A percentile compares a stretch with the other conserved stretches of the same genome.
Evolutionary conservation across 2,888 invertebrate genomes (phyloP).

Genomic region (Lordiphosa andalusiaca): DNA sequence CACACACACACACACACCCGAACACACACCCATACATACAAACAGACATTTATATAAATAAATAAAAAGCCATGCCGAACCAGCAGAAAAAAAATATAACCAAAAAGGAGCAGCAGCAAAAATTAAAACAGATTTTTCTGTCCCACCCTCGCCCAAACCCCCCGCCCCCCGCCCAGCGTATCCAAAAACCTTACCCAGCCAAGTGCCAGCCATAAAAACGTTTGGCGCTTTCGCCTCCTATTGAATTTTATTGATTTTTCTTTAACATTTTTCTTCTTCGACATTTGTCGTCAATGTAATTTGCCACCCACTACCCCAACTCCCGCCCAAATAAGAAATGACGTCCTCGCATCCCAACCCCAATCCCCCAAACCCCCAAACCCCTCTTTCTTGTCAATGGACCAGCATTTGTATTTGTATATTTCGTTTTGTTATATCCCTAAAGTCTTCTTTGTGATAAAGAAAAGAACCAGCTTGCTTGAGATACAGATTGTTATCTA

Average conservation of each 20-base stretch:
- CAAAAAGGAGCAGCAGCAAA: slow-evolving; percentile 18
- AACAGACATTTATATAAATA: too few relatives aligned
- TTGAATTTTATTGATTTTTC: slow-evolving; percentile 72
- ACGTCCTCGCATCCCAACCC: neutral
- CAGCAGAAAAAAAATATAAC: slow-evolving; percentile 4
- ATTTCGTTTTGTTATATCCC: too few relatives aligned
- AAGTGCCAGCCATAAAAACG: slow-evolving; percentile 60
- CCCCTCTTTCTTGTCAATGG: neutral
- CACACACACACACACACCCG: too few relatives aligned
- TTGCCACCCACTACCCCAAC: too few relatives aligned
- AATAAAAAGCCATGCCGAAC: neutral
- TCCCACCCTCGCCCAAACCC: neutral
- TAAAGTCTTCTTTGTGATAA: too few relatives aligned
- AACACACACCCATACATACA: too few relatives aligned
- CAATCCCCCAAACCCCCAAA: neutral
- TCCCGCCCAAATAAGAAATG: too few relatives aligned
- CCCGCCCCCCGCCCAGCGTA: slow-evolving; percentile 1
- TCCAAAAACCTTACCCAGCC: slow-evolving; percentile 34
- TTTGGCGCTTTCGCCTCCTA: slow-evolving; percentile 51
- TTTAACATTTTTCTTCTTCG: slow-evolving; percentile 10
- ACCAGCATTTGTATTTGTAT: too few relatives aligned
- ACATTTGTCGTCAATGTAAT: too few relatives aligned
- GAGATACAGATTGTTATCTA: too few relatives aligned
- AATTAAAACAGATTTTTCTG: slow-evolving; percentile 35
- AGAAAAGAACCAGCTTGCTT: too few relatives aligned